Base-by-base conservation (phyloP, 1,140 invertebrate genomes). In the Cydia splendana region DNA sequence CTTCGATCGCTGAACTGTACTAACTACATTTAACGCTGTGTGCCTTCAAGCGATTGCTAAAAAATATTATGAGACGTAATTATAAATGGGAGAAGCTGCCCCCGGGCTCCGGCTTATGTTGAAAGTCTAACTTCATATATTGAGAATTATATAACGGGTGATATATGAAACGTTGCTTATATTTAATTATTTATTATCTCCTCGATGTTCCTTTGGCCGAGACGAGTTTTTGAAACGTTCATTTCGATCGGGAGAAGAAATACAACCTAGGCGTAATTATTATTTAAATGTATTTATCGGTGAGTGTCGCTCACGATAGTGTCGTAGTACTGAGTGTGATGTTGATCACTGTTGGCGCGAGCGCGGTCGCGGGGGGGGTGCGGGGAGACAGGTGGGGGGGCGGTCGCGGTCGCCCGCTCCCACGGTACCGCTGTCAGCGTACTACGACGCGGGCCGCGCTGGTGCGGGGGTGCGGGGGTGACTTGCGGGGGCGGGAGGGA, bases 81-180 rank as follows among this genome's bases (percentile, higher is more conserved):
- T 88, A 85, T 87, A 89, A 86, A 83, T 81, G 84, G 87, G 87
- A 89, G 83, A 84, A 82, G 90, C 88, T 84, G 89, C 84, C 85
- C 84, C 82, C 83, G 84, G 85, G 85, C 77, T 85, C 88, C 84
- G 81, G 84, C 84, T 85, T 85, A 81, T 80, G 87, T 93, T 90
- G 85, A 87, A 85, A 91, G 89, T 93, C 86, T 91, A 88, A 91
- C 87, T 93, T 93, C 91, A 91, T 93, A 93, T 93, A 92, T 91
- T 91, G 89, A 91, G 90, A 91, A 92, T 92, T 91, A 91, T 91
- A 93, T 90, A 86, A 88, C 90, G 91, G 90, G 91, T 93, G 91
- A 93, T 93, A 93, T 93, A 91, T 93, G 90, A 91, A 93, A 92
- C 87, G 91, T 92, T 90, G 86, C 89, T 92, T 93, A 91, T 89